Evolutionary conservation across 2,113 vertebrate species (phyloP), one percentile per base, ranked within the genome.

Genomic region (Erythrocercus mccallii): DNA sequence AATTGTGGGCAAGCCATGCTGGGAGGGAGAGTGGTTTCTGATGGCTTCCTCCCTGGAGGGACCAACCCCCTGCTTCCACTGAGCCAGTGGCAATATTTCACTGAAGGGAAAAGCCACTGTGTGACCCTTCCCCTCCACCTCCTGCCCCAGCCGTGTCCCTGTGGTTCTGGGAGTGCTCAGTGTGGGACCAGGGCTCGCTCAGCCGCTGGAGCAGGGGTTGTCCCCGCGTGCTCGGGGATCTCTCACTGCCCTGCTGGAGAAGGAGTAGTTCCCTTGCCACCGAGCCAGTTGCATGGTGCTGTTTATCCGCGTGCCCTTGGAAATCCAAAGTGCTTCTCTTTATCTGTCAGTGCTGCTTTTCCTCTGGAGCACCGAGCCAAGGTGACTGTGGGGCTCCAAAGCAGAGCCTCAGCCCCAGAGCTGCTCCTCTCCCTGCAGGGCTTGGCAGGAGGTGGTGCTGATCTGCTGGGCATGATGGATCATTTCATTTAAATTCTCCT

Each of bases 401-500:
- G 56, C 9, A 0, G 35, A 66, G 69, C 77, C 66, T 31, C 1
- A 1, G 37, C 12, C 3, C 15, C 4, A 4, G 62, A 88, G 80
- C 81, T 0, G n/a, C 69, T 81, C 28, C 0, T 7, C 85, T 85
- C 6, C 0, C 6, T 8, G 47, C 10, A 1, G 74, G 30, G 48
- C 45, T 31, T 35, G 81, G 93, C 86, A 60, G 88, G 40, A 90
- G 94, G 73, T 76, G 86, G 21, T 87, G 86, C 88, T 57, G 90
- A 45, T 81, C 45, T 88, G 57, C 69, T 76, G 71, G 58, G 23
- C 68, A 64, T 97, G 97, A 97, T 96, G 97, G 96, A 97, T 97
- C 71, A 38, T 92, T 95, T 95, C 57, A 95, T 95, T 97, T 94
- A 94, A 79, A 93, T 92, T 88, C 78, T 40, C 45, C 93, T 69